Conservation (phyloP, 2,888 invertebrate species). For the Apomyelois bistriatella region DNA sequence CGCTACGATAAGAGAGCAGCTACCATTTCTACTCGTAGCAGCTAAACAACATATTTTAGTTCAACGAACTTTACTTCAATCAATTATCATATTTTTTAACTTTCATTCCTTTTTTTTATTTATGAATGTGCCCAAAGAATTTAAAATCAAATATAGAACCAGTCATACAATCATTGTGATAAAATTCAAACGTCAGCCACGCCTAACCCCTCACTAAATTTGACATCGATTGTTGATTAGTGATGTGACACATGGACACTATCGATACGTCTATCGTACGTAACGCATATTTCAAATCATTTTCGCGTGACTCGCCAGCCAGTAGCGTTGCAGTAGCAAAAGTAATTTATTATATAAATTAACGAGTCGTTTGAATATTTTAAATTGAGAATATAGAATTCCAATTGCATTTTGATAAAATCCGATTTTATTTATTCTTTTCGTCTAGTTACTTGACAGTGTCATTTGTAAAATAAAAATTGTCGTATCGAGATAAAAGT, state of each 20-base stretch:
- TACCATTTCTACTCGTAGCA: no score
- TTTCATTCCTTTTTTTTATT: no score
- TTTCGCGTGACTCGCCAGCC: conserved; percentile 10
- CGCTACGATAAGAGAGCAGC: no score
- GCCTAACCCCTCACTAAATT: conserved; percentile 16
- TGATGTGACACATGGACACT: conserved; percentile 25
- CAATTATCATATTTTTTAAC: no score
- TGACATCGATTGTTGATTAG: conserved; percentile 23
- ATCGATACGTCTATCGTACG: conserved; percentile 26
- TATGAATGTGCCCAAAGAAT: not conserved
- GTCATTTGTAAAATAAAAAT: not conserved
- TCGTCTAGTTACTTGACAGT: not conserved
- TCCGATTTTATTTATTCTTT: not conserved
- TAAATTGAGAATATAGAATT: not conserved
- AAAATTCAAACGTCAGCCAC: not conserved
- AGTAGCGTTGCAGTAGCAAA: conserved; percentile 7
- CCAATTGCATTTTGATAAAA: not conserved
- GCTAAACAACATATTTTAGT: no score
- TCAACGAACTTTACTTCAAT: no score
- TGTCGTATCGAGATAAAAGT: not conserved
- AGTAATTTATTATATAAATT: conserved; percentile 7
- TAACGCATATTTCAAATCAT: conserved; percentile 10
- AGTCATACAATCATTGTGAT: conserved; percentile 11
- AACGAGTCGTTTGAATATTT: not conserved
- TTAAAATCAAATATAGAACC: conserved; percentile 11